These are phyloP conservation scores for Osmoderma eremita DNA, from an alignment of 2,888 invertebrate species.

Conservation along the genomic window DNA sequence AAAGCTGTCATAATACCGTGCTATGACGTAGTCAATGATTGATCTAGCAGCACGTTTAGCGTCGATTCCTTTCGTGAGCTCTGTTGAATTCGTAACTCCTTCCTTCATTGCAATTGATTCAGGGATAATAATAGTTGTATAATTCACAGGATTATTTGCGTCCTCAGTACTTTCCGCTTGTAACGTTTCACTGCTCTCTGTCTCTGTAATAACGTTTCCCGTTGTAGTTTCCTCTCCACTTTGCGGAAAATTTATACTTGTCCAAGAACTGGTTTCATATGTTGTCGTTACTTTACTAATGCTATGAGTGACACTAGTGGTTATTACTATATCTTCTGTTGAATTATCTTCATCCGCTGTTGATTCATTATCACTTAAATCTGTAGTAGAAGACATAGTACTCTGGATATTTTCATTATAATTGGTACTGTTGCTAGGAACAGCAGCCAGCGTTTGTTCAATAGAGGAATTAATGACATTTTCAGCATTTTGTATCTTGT, in stretches of 20 bases:
- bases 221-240: not conserved
- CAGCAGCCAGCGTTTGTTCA: not conserved
- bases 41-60: slow-evolving; percentile 52
- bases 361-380: not conserved
- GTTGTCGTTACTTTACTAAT: slow-evolving; percentile 20
- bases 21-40: slow-evolving; percentile 60
- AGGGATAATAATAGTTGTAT: not conserved
- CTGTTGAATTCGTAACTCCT: slow-evolving; percentile 9
- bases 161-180: not conserved
- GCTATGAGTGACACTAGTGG: slow-evolving; percentile 25
- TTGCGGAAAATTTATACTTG: not conserved
- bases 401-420: not conserved
- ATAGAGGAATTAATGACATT: not conserved
- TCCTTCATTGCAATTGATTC: not conserved
- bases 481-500: not conserved
- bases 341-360: not conserved
- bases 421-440: not conserved
- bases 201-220: not conserved
- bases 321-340: not conserved
- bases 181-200: not conserved
- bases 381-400: not conserved
- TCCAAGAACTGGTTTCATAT: slow-evolving; percentile 14
- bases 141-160: slow-evolving; percentile 1
- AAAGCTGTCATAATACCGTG: slow-evolving; percentile 57
- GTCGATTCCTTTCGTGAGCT: not conserved